A percentile compares a stretch with the other conserved stretches of the same genome.
Conservation (phyloP, 2,888 invertebrate genomes). For the Thera britannica region DNA sequence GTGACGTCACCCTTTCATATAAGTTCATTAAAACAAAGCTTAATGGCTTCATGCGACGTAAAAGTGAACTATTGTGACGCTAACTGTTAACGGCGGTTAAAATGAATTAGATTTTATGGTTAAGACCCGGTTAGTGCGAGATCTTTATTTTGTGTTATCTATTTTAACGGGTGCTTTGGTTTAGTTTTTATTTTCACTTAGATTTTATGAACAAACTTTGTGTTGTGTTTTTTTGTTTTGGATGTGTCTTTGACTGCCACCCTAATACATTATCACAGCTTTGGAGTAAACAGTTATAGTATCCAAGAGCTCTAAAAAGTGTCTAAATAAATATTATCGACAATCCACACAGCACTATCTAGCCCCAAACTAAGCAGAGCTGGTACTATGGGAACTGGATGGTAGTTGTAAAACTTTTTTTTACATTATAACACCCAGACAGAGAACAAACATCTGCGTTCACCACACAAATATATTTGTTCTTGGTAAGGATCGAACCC, state of each 20-base stretch:
- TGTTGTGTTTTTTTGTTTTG: not conserved
- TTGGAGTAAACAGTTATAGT: no score
- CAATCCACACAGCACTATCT: no score
- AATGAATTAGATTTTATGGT: conserved; percentile 29
- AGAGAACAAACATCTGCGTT: no score
- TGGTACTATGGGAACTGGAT: no score
- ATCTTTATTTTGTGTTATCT: conserved; percentile 14
- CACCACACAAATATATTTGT: no score
- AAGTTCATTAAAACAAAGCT: conserved; percentile 37
- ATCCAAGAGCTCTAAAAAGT: no score
- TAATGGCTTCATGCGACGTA: conserved; percentile 37
- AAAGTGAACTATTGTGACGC: conserved; percentile 37
- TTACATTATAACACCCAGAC: no score
- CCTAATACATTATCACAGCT: no score
- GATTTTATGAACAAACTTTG: not conserved
- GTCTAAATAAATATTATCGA: no score
- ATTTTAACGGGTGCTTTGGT: conserved; percentile 8
- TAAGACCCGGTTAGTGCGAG: conserved; percentile 18
- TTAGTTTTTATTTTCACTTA: not conserved
- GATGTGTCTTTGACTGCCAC: not conserved
- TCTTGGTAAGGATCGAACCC: no score
- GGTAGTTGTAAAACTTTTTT: no score
- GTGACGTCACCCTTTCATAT: conserved; percentile 28
- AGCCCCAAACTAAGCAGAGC: no score
- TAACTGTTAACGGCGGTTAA: conserved; percentile 26